Base-by-base conservation (phyloP, 2,797 vertebrate genomes). In the Lepus townsendii region DNA sequence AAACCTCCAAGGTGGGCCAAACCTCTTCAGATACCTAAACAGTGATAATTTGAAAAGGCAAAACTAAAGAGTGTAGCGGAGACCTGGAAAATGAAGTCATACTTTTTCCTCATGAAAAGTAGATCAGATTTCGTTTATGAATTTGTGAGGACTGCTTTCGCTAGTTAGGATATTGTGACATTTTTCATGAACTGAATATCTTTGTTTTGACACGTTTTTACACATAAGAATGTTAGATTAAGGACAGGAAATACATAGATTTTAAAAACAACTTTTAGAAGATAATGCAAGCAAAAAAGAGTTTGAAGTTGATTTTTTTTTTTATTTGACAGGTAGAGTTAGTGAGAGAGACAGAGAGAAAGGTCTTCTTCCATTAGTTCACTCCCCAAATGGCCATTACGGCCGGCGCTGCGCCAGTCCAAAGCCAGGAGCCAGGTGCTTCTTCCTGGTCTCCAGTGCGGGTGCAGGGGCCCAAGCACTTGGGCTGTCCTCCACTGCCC, bases 131-230 rank as follows among this genome's bases (percentile, higher is more conserved):
- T 93, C 63, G 20, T 16, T 30, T 73, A 62, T 26, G 22, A 52
- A 14, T 19, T 88, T 73, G 11, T 83, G 77, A 89, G 30, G 10
- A n/a, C 13, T 93, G 54, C 17, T 95, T 95, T 95, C 50, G 24
- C 66, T 66, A 79, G 35, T 78, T 79, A 93, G 24, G n/a, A 57
- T 76, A 50, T 42, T 65, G 68, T 89, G 69, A 72, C n/a, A 38
- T 76, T 94, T 83, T 84, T 86, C 22, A 32, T 91, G 60, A 76
- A 80, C 27, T 66, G 11, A 63, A 24, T 83, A 54, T 89, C 63
- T 87, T 54, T 87, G n/a, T 90, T 82, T 73, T 65, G 63, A 69
- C 11, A 47, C 11, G 13, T 38, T 71, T 90, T 92, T 77, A 86
- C 42, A 83, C 91, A 54, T 80, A 16, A 86, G 65, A 83, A 90